Evolutionary conservation across 2,888 invertebrate genomes (phyloP).

Genomic region (Agrochola macilenta): DNA sequence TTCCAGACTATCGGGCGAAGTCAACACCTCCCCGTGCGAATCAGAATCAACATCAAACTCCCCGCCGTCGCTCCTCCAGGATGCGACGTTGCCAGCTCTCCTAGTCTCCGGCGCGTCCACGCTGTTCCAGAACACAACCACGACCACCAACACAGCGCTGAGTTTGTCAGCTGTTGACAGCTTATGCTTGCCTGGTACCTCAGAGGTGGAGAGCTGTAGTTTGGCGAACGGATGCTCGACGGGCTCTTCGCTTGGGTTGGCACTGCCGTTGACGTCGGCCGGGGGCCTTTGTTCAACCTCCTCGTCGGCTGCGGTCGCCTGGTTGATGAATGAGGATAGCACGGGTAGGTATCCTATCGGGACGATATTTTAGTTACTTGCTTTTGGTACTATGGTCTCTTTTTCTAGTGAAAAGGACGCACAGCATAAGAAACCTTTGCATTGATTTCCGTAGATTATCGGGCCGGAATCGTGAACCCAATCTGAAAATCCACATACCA

Average conservation of each 20-base stretch:
- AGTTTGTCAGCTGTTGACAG: constrained; percentile 77
- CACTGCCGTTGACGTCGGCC: constrained; percentile 84
- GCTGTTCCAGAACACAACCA: constrained; percentile 84
- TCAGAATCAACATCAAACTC: constrained; percentile 92
- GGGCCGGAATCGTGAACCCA: neutral
- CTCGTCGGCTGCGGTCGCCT: constrained; percentile 87
- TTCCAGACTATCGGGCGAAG: constrained; percentile 87
- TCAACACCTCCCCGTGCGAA: constrained; percentile 91
- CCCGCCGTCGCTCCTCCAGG: constrained; percentile 87
- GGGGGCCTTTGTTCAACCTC: constrained; percentile 86
- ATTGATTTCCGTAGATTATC: neutral
- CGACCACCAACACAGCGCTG: constrained; percentile 74
- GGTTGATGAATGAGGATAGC: constrained; percentile 91
- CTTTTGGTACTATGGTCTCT: neutral
- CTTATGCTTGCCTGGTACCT: constrained; percentile 72
- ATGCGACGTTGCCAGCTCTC: constrained; percentile 85
- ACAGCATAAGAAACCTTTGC: neutral
- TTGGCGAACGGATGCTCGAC: constrained; percentile 87
- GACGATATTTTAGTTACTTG: constrained; percentile 14
- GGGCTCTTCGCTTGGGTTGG: constrained; percentile 78
- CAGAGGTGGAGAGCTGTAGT: constrained; percentile 82
- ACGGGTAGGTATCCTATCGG: constrained; percentile 78
- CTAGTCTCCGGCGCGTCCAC: constrained; percentile 86
- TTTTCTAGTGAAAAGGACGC: neutral
- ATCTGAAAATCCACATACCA: neutral